Evolutionary conservation across 2,113 vertebrate genomes (phyloP).

Genomic region (Tricholaema leucomelas): DNA sequence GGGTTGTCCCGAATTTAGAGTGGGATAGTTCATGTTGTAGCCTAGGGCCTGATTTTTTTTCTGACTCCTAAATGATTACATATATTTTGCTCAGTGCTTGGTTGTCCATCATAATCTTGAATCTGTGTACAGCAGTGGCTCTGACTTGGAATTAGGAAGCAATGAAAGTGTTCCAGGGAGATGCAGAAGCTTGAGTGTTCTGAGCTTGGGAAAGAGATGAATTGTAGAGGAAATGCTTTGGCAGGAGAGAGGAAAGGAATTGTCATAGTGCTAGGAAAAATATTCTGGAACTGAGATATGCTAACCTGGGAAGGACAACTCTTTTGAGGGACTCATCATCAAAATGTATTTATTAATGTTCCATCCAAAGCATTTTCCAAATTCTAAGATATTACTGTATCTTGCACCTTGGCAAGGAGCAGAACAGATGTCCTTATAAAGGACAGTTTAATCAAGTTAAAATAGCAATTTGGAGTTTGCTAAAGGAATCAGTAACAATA

Average conservation of each 20-base stretch:
- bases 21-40: not conserved
- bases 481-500: not conserved
- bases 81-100: not conserved
- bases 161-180: not conserved
- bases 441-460: constrained; percentile 47
- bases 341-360: not conserved
- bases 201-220: not conserved
- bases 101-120: not conserved
- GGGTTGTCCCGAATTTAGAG: not conserved
- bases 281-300: not conserved
- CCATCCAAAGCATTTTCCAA: constrained; percentile 40
- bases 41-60: not conserved
- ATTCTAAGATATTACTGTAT: constrained; percentile 17
- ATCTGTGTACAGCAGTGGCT: not conserved
- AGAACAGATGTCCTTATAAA: constrained; percentile 52
- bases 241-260: not conserved
- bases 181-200: not conserved
- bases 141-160: not conserved
- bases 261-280: not conserved
- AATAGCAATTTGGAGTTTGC: constrained; percentile 31
- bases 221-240: not conserved
- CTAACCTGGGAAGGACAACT: not conserved
- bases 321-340: not conserved
- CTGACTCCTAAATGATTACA: not conserved
- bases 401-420: constrained; percentile 47